Evolutionary conservation across 1,140 invertebrate species (phyloP), one percentile per base, ranked within the genome.

Genomic region (Druon quercuslanigerum): DNA sequence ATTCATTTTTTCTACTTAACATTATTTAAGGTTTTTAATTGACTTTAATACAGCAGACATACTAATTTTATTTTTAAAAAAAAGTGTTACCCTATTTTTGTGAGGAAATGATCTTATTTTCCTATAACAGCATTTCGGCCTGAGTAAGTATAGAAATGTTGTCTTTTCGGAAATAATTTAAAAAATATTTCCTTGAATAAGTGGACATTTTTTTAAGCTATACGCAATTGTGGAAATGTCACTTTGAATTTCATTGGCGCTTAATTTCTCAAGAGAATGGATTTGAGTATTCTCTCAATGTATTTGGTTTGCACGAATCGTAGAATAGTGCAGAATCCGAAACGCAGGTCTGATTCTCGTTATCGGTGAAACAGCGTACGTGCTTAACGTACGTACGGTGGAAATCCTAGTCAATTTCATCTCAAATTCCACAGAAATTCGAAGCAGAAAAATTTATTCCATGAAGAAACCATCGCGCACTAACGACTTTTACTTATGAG

Each of bases 341-440:
- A 74, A 46, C 19, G 50, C 13, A 60, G 16, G 33, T 57, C 73
- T 19, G 20, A 46, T 74, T 46, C 54, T 74, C 54, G 73, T 74
- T 74, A 60, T 74, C 54, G 19, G 17, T 6, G 73, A 57, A 50
- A 17, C n/a, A 74, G 33, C 33, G 52, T 74, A 60, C 52, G 73
- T 74, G 73, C 7, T 52, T 56, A 74, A 74, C 60, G 54, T 74
- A 60, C 16, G 33, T 74, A 46, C 19, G 60, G 8, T 19, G 33
- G 46, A 56, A 16, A 60, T 16, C 54, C 17, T 17, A 74, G 16
- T 60, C 14, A 74, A 50, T 57, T 74, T 60, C 54, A 57, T 60
- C 12, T 73, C 54, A 40, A 74, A 57, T 73, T 73, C 52, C 51
- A 40, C 51, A 72, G 19, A 74, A 74, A 19, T 46, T 60, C n/a